phyloP scores from a whole-genome alignment of 2,888 invertebrate genomes.

The Micoletzkya japonica region DNA sequence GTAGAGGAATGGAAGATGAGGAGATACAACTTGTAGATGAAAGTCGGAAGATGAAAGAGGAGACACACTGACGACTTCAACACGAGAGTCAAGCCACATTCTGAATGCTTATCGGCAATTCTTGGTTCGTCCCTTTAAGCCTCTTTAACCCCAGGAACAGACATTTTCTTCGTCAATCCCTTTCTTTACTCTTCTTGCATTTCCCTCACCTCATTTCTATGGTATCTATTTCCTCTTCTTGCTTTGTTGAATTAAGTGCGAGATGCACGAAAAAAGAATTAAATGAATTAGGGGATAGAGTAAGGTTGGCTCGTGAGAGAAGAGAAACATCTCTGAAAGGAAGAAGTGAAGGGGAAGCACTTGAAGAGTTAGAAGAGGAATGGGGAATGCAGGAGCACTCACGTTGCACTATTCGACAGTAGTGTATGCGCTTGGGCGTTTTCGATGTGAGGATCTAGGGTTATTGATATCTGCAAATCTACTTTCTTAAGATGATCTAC shows the following conservation, averaged over 20 bases:
- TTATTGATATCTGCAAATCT: conserved; percentile 15
- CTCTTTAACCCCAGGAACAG: background rate
- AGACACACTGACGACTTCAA: conserved; percentile 49
- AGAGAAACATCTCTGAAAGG: conserved; percentile 45
- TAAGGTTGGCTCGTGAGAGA: conserved; percentile 43
- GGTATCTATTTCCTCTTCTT: conserved; percentile 22
- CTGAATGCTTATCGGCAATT: conserved; percentile 25
- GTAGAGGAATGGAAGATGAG: conserved; percentile 42
- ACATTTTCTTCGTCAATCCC: background rate
- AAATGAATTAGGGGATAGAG: conserved; percentile 48
- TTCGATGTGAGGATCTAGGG: conserved; percentile 30
- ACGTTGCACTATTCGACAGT: conserved; percentile 29
- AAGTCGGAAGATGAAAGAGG: conserved; percentile 37
- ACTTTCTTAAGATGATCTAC: too few species aligned
- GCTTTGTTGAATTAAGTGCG: conserved; percentile 31
- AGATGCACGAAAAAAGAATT: conserved; percentile 49
- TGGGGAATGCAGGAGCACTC: conserved; percentile 22
- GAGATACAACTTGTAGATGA: conserved; percentile 33
- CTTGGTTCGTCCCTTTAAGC: background rate
- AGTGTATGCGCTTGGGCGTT: conserved; percentile 35
- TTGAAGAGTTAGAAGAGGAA: background rate
- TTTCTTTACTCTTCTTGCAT: background rate
- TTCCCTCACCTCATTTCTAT: conserved; percentile 29
- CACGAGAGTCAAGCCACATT: conserved; percentile 53
- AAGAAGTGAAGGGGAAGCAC: background rate